Evolutionary conservation across 2,888 invertebrate species (phyloP), one percentile per base, ranked within the genome.

Genomic region (Eilema sororculum): DNA sequence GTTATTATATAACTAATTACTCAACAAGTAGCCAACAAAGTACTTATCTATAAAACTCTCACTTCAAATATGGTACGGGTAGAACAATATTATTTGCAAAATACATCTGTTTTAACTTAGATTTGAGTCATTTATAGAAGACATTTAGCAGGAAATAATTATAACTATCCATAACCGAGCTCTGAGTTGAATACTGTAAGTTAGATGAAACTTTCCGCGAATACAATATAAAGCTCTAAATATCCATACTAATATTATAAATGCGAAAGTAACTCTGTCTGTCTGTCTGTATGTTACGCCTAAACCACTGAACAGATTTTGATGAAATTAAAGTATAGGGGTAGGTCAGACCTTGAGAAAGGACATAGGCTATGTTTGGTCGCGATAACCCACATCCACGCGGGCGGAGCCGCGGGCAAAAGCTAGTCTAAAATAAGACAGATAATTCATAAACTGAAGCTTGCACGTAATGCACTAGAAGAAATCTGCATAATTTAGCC

Each of bases 401-500:
- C n/a, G n/a, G n/a, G n/a, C n/a, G n/a, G n/a, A n/a, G n/a, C n/a
- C n/a, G n/a, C n/a, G n/a, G n/a, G n/a, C n/a, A n/a, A n/a, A n/a
- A n/a, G n/a, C n/a, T n/a, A n/a, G n/a, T n/a, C 76, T 80, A 76
- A 82, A 85, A 83, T 81, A 78, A 77, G 71, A 78, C 65, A 69
- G 74, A 80, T 81, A 78, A 74, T 74, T 75, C 72, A 70, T 77
- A 65, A 76, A 67, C 77, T 68, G 71, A 67, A 71, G 68, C 68
- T 71, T 69, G 72, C 78, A 78, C 75, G 83, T 83, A 81, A 86
- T 87, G 86, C 84, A 82, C 80, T 83, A 78, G 77, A 83, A 77
- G 79, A 84, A 88, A 87, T 87, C 84, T 87, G 84, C 86, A 90
- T 90, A 88, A 90, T 89, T 86, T 85, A 85, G 81, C 78, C 74